Percentiles rank a stretch among this genome's conserved stretches.
Evolutionary conservation across 2,113 vertebrate genomes (phyloP).

Genomic region (Heterotis niloticus): DNA sequence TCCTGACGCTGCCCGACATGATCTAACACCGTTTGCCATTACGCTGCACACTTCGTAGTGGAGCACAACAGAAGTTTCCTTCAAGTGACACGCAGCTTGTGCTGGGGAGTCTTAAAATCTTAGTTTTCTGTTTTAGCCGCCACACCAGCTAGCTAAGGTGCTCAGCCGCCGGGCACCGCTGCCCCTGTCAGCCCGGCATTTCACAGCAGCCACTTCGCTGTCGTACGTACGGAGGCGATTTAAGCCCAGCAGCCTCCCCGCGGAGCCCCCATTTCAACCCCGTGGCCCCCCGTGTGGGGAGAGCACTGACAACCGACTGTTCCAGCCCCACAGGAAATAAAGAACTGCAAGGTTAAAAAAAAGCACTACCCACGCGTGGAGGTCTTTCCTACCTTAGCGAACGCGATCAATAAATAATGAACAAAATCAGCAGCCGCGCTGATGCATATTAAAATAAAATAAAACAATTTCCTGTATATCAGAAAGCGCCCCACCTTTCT

Average conservation of each 20-base stretch:
- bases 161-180: not conserved
- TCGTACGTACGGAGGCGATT: slow-evolving; percentile 24
- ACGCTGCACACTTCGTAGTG: not conserved
- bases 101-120: not conserved
- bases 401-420: not conserved
- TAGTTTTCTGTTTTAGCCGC: not conserved
- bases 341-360: not conserved
- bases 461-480: slow-evolving; percentile 40
- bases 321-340: slow-evolving; percentile 21
- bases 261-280: slow-evolving; percentile 54
- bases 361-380: not conserved
- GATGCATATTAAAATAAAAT: slow-evolving; percentile 9
- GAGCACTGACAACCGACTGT: slow-evolving; percentile 69
- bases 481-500: slow-evolving; percentile 43
- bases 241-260: slow-evolving; percentile 48
- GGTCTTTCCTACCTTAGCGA: slow-evolving; percentile 23
- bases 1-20: too few relatives aligned
- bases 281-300: slow-evolving; percentile 62
- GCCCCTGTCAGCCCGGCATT: not conserved
- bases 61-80: not conserved
- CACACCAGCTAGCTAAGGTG: not conserved
- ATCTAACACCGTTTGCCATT: too few relatives aligned
- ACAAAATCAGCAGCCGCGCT: not conserved
- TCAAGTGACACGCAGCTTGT: not conserved
- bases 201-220: slow-evolving; percentile 2